Evolutionary conservation across 1,140 invertebrate species (phyloP).

Genomic region (Calycopis cecrops): DNA sequence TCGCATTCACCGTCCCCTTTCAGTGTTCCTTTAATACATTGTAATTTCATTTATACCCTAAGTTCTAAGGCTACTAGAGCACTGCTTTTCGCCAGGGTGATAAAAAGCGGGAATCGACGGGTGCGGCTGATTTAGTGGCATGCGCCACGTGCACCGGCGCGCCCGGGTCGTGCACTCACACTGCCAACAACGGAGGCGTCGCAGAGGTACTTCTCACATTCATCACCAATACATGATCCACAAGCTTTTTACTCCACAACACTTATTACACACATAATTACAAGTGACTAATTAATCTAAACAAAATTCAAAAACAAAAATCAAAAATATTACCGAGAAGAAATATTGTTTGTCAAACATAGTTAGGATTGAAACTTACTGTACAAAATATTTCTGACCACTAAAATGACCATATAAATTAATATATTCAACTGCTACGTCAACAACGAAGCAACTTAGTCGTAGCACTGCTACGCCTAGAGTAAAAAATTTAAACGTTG

Average conservation of each 20-base stretch:
- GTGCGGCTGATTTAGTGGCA: conserved; percentile 85
- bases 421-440: too few species aligned
- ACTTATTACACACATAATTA: too few species aligned
- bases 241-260: conserved; percentile 21
- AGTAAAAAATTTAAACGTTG: too few species aligned
- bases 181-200: conserved; percentile 89
- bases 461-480: too few species aligned
- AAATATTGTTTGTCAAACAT: too few species aligned
- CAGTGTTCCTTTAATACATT: conserved; percentile 5
- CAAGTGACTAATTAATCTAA: too few species aligned
- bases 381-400: too few species aligned
- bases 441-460: too few species aligned
- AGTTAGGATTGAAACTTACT: too few species aligned
- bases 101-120: conserved; percentile 85
- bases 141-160: conserved; percentile 85
- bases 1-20: background rate
- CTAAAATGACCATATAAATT: too few species aligned
- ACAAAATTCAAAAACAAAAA: background rate
- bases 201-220: conserved; percentile 80
- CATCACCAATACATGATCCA: conserved; percentile 13
- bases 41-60: background rate
- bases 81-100: conserved; percentile 77
- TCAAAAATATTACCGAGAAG: background rate
- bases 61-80: background rate
- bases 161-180: conserved; percentile 88